These are phyloP conservation scores for Polyodon spathula DNA, from an alignment of 2,113 vertebrate species.

Conservation along the genomic window DNA sequence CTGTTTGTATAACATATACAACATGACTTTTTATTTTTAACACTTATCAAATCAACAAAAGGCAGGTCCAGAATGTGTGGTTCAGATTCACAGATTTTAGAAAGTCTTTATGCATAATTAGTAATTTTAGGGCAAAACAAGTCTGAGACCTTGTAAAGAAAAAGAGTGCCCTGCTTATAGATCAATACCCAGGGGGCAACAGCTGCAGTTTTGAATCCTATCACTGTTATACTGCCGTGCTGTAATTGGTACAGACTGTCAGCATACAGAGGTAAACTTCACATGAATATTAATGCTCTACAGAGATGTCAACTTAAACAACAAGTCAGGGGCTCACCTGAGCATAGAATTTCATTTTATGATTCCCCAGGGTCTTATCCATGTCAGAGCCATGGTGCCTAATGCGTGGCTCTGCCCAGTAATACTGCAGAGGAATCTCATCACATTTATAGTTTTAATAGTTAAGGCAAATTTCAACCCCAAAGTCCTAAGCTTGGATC, in stretches of 20 bases:
- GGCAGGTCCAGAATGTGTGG: no score
- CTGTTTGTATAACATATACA: no score
- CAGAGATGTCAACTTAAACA: background rate
- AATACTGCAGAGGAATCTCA: background rate
- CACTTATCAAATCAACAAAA: no score
- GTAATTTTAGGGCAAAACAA: no score
- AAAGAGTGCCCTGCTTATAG: background rate
- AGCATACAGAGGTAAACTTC: background rate
- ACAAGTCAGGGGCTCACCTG: constrained; percentile 4
- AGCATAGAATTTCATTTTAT: background rate
- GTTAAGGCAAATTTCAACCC: background rate
- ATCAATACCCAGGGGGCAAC: background rate
- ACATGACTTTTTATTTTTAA: no score
- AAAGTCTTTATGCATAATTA: no score
- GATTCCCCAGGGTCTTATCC: constrained; percentile 9
- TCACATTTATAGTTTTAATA: background rate
- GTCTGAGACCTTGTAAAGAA: background rate
- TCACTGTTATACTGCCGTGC: no score
- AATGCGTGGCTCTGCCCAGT: background rate
- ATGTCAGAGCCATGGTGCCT: background rate
- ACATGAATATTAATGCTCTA: constrained; percentile 8
- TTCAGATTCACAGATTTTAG: no score
- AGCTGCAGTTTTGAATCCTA: background rate
- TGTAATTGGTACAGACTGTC: background rate
- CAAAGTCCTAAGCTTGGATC: background rate